Percentiles rank a stretch among this genome's conserved stretches.
Evolutionary conservation across 2,113 vertebrate species (phyloP).

Genomic region (Mohoua ochrocephala): DNA sequence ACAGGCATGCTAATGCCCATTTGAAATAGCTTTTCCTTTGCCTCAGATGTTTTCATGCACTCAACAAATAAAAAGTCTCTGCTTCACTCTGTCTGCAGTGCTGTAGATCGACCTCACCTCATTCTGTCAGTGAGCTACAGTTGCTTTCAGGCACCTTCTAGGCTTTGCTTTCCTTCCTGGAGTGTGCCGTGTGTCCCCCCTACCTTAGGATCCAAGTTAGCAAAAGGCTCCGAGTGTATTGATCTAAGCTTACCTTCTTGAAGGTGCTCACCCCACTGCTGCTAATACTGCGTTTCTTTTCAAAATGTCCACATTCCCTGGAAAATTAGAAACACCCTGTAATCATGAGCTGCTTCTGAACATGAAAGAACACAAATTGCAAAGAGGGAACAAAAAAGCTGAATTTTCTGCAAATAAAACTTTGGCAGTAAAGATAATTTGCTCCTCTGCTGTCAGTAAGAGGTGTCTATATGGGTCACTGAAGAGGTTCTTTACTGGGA

Average conservation of each 20-base stretch:
- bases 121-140: constrained; percentile 44
- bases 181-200: neutral
- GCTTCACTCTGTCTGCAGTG: neutral
- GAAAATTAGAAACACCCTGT: neutral
- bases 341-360: neutral
- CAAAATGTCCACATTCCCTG: neutral
- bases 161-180: constrained; percentile 6
- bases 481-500: constrained; percentile 26
- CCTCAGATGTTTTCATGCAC: constrained; percentile 46
- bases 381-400: neutral
- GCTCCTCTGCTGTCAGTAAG: constrained; percentile 28
- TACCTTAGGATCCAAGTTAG: neutral
- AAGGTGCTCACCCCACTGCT: neutral
- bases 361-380: neutral
- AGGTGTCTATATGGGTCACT: constrained; percentile 52
- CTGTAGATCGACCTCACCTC: constrained; percentile 44
- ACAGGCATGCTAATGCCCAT: constrained; percentile 62
- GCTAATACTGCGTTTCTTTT: neutral
- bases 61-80: constrained; percentile 50
- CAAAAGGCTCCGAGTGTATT: neutral
- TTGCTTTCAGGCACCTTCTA: constrained; percentile 25
- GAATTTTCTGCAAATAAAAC: constrained; percentile 11
- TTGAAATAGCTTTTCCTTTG: constrained; percentile 55
- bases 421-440: neutral
- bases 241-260: neutral